Conservation (phyloP, 2,797 vertebrate species). For the Podargus strigoides region DNA sequence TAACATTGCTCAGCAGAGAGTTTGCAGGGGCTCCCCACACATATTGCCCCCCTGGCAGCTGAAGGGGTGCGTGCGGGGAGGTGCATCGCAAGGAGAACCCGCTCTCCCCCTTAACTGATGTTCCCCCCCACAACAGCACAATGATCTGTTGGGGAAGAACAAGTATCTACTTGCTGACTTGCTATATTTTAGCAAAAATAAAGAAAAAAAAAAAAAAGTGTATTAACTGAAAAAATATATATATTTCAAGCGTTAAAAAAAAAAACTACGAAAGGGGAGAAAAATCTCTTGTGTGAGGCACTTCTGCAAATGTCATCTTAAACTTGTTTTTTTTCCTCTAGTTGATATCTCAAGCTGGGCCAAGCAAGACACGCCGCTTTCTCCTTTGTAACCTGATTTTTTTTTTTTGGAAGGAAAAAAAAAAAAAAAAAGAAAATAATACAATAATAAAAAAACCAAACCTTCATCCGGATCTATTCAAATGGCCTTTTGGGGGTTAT, state of each 20-base stretch:
- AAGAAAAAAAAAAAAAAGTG: background rate
- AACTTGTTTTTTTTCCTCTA: slow-evolving; percentile 6
- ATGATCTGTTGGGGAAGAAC: slow-evolving; percentile 29
- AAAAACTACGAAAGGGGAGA: slow-evolving; percentile 44
- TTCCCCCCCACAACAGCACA: background rate
- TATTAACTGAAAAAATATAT: slow-evolving; percentile 53
- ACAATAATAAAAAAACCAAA: slow-evolving; percentile 1
- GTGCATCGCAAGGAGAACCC: background rate
- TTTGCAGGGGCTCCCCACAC: background rate
- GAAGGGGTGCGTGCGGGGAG: background rate
- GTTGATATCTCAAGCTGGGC: slow-evolving; percentile 40
- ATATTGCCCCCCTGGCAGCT: rapidly evolving
- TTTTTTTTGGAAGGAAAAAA: background rate
- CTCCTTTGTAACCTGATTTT: slow-evolving; percentile 62
- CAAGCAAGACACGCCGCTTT: slow-evolving; percentile 38
- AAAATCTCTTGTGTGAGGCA: slow-evolving; percentile 34
- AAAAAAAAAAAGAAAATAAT: slow-evolving; percentile 12
- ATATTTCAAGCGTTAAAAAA: slow-evolving; percentile 49
- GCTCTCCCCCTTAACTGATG: background rate
- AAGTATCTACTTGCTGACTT: slow-evolving; percentile 67
- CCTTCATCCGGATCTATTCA: slow-evolving; percentile 61
- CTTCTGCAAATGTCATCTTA: slow-evolving; percentile 52
- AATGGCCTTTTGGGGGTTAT: slow-evolving; percentile 83
- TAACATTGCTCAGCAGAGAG: background rate
- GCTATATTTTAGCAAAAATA: slow-evolving; percentile 77